A percentile compares a stretch with the other conserved stretches of the same genome.
Evolutionary conservation across 2,113 vertebrate species (phyloP).

Genomic region (Hypanus sabinus): DNA sequence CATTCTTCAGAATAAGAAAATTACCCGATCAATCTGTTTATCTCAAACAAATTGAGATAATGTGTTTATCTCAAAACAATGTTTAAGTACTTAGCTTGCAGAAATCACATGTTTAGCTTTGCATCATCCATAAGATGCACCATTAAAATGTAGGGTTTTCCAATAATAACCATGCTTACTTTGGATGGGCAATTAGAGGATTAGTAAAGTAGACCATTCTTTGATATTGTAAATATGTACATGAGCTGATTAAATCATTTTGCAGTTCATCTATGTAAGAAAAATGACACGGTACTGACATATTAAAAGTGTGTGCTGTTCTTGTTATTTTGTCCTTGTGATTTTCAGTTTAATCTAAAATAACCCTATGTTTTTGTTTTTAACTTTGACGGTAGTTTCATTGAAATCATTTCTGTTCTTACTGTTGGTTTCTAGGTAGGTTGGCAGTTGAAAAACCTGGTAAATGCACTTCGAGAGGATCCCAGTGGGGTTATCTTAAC

Average conservation of each 20-base stretch:
- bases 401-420: conserved; percentile 63
- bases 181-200: background rate
- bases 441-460: conserved; percentile 99
- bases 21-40: background rate
- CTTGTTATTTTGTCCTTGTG: conserved; percentile 48
- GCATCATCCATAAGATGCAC: background rate
- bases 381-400: conserved; percentile 60
- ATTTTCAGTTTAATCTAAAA: conserved; percentile 47
- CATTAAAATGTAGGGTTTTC: background rate
- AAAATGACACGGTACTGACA: conserved; percentile 44
- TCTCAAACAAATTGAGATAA: background rate
- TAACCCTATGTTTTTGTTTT: conserved; percentile 51
- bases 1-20: background rate
- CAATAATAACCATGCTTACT: background rate
- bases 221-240: background rate
- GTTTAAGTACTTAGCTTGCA: background rate
- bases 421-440: conserved; percentile 77
- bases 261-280: background rate
- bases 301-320: conserved; percentile 49
- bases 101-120: background rate
- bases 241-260: background rate
- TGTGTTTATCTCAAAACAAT: background rate
- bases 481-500: conserved; percentile 98
- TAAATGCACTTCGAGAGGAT: conserved; percentile 94
- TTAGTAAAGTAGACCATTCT: background rate